Conservation (phyloP, 1,140 invertebrate species). For the Cardiocondyla obscurior region DNA sequence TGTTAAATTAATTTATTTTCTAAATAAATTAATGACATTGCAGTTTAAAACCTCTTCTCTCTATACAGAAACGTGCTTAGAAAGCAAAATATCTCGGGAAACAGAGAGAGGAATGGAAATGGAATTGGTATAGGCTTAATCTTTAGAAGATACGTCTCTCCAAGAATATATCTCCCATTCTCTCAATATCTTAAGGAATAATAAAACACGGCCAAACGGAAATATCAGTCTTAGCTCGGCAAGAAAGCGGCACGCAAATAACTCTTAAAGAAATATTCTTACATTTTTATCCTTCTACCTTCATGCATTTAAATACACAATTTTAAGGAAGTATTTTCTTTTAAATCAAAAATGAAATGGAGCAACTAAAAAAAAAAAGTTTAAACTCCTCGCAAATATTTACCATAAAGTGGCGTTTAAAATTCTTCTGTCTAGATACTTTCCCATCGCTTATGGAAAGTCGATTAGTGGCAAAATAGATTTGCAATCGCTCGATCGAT, state of each 20-base stretch:
- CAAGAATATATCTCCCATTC: constrained; percentile 2
- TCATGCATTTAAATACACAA: background rate
- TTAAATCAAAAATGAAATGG: background rate
- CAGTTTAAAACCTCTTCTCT: constrained; percentile 16
- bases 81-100: constrained; percentile 12
- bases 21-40: background rate
- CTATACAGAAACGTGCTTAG: constrained; percentile 26
- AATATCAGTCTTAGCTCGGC: background rate
- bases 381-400: too few species aligned
- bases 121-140: constrained; percentile 19
- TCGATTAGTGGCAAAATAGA: constrained; percentile 3
- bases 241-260: background rate
- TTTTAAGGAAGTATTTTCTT: background rate
- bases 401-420: background rate
- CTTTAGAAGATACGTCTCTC: background rate
- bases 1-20: constrained; percentile 9
- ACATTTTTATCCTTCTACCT: background rate
- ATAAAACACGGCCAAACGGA: background rate
- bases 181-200: background rate
- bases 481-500: constrained; percentile 38
- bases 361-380: too few species aligned
- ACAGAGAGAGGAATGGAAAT: constrained; percentile 5
- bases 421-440: background rate
- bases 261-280: constrained; percentile 21
- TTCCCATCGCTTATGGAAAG: background rate